Base-by-base conservation (phyloP, 2,888 invertebrate genomes). In the Heliconius ethilla region DNA sequence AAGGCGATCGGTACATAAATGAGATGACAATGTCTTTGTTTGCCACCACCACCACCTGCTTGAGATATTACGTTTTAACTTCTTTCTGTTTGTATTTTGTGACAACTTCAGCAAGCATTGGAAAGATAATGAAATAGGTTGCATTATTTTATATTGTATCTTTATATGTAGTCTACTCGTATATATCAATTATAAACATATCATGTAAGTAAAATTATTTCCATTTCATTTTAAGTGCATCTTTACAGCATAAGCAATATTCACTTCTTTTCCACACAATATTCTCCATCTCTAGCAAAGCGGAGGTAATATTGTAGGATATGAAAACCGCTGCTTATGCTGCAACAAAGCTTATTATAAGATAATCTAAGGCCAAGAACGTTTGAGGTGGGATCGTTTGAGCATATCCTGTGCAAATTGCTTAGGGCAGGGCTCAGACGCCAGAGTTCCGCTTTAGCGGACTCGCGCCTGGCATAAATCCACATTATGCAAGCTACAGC, bases 401-500 rank as follows among this genome's bases (percentile, higher is more conserved):
- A 83, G 80, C 83, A 81, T 83, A 82, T 82, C 81, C 84, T 83
- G 88, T 87, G 88, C 86, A 91, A 91, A 92, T 91, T 89, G 89
- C 90, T 88, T 80, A 85, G 85, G 89, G 87, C 89, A 84, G 85
- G 89, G 87, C 89, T 88, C 87, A 89, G 88, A 88, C 87, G 86
- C 81, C 78, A 86, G 85, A 85, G 85, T 88, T 86, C 83, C 86
- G 85, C 84, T 85, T 83, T 82, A 83, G 82, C 83, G 83, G 84
- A 87, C 87, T 87, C 86, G 86, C 87, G 83, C 85, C 85, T 87
- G 86, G 85, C 89, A 90, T 93, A 92, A 92, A 92, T 92, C 90
- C 89, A 88, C 87, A 91, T 92, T 92, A 92, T 90, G 88, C 90
- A 89, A 89, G 90, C 90, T 87, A 92, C 92, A 92, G 86, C 90